Conservation (phyloP, 2,797 vertebrate genomes). For the Vireo griseus region DNA sequence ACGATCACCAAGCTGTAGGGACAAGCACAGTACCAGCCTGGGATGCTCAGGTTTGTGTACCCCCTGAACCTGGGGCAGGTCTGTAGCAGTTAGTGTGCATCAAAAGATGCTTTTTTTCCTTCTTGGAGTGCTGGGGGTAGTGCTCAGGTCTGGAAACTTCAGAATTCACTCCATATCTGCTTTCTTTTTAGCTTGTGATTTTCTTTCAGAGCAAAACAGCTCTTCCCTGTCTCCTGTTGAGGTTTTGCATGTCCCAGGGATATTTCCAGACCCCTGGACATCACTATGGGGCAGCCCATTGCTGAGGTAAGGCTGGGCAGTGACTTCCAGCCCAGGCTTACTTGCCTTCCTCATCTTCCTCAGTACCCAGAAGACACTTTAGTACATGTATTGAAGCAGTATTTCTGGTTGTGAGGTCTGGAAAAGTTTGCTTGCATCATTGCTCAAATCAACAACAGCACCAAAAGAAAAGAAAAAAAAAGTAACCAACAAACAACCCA, state of each 20-base stretch:
- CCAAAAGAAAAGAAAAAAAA: neutral
- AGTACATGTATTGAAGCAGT: neutral
- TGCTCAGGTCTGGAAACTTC: neutral
- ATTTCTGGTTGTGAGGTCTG: neutral
- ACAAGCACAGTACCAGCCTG: neutral
- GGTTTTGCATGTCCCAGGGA: neutral
- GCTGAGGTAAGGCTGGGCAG: neutral
- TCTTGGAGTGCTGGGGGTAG: neutral
- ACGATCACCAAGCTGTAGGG: fast-evolving
- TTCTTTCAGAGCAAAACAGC: neutral
- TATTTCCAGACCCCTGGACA: neutral
- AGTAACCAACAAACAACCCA: neutral
- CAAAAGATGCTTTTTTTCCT: neutral
- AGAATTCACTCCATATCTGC: neutral
- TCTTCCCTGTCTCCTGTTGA: neutral
- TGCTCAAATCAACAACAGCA: neutral
- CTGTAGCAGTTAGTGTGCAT: neutral
- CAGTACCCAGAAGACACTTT: neutral
- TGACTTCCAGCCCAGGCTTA: neutral
- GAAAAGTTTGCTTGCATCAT: neutral
- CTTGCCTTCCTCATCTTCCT: neutral
- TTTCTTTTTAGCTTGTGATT: neutral
- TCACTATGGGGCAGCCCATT: fast-evolving
- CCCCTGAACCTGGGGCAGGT: neutral
- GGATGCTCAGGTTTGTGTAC: neutral